Evolutionary conservation across 2,888 invertebrate genomes (phyloP).

Genomic region (Abrostola tripartita): DNA sequence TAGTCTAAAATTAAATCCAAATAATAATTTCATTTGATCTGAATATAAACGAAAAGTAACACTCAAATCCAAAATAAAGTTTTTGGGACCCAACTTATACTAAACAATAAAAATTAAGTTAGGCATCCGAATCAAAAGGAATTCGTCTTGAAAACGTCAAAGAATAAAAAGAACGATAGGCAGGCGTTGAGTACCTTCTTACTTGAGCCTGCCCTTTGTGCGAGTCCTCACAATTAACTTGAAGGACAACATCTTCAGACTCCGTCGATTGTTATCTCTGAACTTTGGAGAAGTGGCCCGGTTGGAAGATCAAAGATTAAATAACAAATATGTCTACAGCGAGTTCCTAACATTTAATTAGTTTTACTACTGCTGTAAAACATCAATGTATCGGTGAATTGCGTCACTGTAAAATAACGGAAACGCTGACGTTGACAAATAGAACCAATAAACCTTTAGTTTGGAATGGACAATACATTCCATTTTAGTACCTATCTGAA

Average conservation of each 20-base stretch:
- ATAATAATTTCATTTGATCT: constrained; percentile 31
- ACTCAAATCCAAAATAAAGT: constrained; percentile 24
- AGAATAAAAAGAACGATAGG: constrained; percentile 59
- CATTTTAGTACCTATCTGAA: no score
- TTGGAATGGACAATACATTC: no score
- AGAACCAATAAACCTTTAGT: no score
- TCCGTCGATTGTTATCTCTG: constrained; percentile 66
- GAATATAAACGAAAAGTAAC: constrained; percentile 24
- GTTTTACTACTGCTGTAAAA: constrained; percentile 45
- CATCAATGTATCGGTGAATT: constrained; percentile 19
- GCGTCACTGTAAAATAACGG: background rate
- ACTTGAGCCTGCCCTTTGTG: constrained; percentile 63
- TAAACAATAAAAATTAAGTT: constrained; percentile 60
- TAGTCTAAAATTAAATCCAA: constrained; percentile 22
- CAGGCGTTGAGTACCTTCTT: constrained; percentile 65
- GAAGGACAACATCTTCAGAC: constrained; percentile 64
- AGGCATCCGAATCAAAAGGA: constrained; percentile 59
- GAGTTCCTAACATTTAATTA: constrained; percentile 37
- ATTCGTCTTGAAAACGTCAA: constrained; percentile 59
- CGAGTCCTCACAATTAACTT: constrained; percentile 70
- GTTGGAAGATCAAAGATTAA: constrained; percentile 64
- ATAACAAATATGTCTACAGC: constrained; percentile 52
- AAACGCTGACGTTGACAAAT: no score
- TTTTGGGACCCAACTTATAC: constrained; percentile 46
- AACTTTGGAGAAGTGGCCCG: constrained; percentile 62